A percentile compares a stretch with the other conserved stretches of the same genome.
phyloP scores from a whole-genome alignment of 2,888 invertebrate genomes.

The Drosophila kanekoi region DNA sequence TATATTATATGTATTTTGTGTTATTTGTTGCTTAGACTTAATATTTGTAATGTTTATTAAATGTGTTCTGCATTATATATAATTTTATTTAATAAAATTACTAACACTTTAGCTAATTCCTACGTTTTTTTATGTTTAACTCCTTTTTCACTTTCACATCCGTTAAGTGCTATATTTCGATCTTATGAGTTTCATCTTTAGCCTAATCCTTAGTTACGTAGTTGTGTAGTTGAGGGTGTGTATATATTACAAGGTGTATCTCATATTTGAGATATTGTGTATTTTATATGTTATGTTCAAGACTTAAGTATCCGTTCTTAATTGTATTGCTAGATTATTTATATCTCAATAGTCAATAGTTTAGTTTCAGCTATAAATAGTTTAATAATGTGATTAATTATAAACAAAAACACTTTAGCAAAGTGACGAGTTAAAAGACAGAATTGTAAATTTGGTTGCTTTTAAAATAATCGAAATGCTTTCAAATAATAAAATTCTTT shows the following conservation, averaged over 20 bases:
- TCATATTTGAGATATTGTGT: conserved; percentile 49
- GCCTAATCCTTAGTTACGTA: conserved; percentile 70
- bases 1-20: conserved; percentile 38
- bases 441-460: conserved; percentile 9
- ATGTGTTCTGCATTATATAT: conserved; percentile 57
- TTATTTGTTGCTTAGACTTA: conserved; percentile 40
- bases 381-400: conserved; percentile 67
- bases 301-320: conserved; percentile 62
- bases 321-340: conserved; percentile 55
- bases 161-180: conserved; percentile 69
- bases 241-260: conserved; percentile 75
- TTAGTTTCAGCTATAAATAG: conserved; percentile 76
- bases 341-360: conserved; percentile 81
- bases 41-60: conserved; percentile 52
- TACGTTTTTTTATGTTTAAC: conserved; percentile 68
- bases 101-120: conserved; percentile 81
- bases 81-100: conserved; percentile 84
- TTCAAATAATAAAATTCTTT: conserved; percentile 15
- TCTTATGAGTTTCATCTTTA: conserved; percentile 59
- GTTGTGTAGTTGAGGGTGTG: conserved; percentile 59
- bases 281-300: conserved; percentile 47
- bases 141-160: conserved; percentile 60
- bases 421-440: conserved; percentile 24
- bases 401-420: conserved; percentile 55
- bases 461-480: conserved; percentile 24